Evolutionary conservation across 2,113 vertebrate species (phyloP), one percentile per base, ranked within the genome.

Genomic region (Tachysurus fulvidraco): DNA sequence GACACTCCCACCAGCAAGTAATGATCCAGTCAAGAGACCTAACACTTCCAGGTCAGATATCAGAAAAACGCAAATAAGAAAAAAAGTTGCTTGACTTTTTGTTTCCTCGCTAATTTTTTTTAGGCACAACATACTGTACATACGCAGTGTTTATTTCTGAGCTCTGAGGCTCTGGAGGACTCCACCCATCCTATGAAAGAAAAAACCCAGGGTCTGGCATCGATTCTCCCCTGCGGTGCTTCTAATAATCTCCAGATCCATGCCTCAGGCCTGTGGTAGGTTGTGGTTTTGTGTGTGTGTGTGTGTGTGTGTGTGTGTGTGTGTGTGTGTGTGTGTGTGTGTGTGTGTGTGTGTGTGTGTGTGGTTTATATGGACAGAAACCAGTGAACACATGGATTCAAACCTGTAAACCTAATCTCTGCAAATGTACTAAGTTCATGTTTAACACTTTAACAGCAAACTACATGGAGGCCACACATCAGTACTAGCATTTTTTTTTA

Each of bases 121-220:
- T n/a, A 30, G n/a, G 7, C 8, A 19, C 6, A 64, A 64, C 10
- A 64, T 23, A 10, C 28, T 5, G 28, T 25, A 81, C 11, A 69
- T 76, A 86, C 41, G 25, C 23, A 83, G 81, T 65, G 30, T 86
- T 86, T 86, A 65, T 89, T 86, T 89, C 60, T 65, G 82, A 52
- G 55, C 77, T 80, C 62, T 52, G n/a, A 62, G 77, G 67, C 54
- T 71, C 60, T 46, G 82, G 28, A 62, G 25, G 2, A 41, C 64
- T 89, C 88, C 86, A 87, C 86, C 83, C 84, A 83, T 74, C 59
- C 65, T 71, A 77, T 80, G 64, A 80, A 86, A 89, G 78, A 54
- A 85, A 89, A 83, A 55, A 60, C 36, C 60, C 8, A 30, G 3
- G 60, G 71, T 46, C 73, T 83, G 81, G 69, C 81, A 83, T 60